Percentiles rank a stretch among this genome's conserved stretches.
These are phyloP conservation scores for Bombus turneri DNA, from an alignment of 1,140 invertebrate genomes.

Conservation along the genomic window DNA sequence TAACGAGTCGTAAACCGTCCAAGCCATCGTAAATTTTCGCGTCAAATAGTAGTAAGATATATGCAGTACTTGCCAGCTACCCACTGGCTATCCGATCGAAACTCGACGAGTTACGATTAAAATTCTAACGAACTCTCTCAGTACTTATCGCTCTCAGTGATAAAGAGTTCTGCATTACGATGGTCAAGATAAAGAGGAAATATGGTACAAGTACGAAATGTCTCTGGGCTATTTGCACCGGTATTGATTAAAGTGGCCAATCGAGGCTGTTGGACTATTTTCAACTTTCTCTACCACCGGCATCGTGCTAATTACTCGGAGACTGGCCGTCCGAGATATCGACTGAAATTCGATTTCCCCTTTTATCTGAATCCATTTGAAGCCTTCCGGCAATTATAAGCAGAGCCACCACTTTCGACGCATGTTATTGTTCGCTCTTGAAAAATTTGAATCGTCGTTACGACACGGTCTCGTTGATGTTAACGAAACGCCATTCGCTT, in stretches of 20 bases:
- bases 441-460: conserved; percentile 14
- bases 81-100: conserved; percentile 3
- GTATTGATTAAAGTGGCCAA: conserved; percentile 67
- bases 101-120: conserved; percentile 51
- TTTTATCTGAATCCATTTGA: conserved; percentile 59
- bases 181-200: conserved; percentile 59
- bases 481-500: neutral
- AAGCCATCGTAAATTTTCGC: neutral
- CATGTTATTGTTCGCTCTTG: conserved; percentile 2
- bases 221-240: conserved; percentile 62
- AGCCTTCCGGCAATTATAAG: conserved; percentile 46
- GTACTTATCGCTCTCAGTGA: conserved; percentile 48
- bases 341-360: conserved; percentile 52
- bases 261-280: conserved; percentile 58
- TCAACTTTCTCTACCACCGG: conserved; percentile 58
- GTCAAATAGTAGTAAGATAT: conserved; percentile 13
- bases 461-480: neutral
- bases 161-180: conserved; percentile 43
- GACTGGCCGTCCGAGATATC: conserved; percentile 49
- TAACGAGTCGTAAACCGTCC: neutral
- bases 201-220: conserved; percentile 63
- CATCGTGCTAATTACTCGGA: conserved; percentile 60
- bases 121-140: conserved; percentile 34
- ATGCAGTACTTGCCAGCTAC: too few species aligned
- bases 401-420: neutral